These are phyloP conservation scores for Leptinotarsa lineolata DNA, from an alignment of 1,140 invertebrate species.

Conservation along the genomic window DNA sequence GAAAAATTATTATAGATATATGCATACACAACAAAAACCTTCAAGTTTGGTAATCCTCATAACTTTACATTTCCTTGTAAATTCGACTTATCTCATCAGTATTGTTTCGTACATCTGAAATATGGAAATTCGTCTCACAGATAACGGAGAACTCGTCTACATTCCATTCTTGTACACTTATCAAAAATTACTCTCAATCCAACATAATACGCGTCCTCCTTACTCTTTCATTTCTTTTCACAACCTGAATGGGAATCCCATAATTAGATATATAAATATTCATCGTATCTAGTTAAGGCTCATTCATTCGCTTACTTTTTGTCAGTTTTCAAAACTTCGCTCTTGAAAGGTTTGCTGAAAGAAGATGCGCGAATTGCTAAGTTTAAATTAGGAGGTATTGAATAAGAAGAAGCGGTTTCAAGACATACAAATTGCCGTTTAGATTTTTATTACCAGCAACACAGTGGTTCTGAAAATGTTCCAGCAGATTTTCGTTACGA, in stretches of 20 bases:
- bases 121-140: no score
- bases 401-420: constrained; percentile 36
- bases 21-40: no score
- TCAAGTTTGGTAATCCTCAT: no score
- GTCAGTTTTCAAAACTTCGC: constrained; percentile 35
- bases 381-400: constrained; percentile 41
- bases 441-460: constrained; percentile 34
- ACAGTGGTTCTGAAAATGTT: no score
- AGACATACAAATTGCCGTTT: constrained; percentile 35
- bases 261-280: constrained; percentile 36
- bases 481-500: no score
- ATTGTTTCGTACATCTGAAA: no score
- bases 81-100: no score
- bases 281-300: constrained; percentile 33
- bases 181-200: neutral
- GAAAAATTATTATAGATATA: no score
- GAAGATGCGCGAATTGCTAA: constrained; percentile 32
- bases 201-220: neutral
- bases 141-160: no score
- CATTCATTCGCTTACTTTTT: constrained; percentile 33
- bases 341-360: constrained; percentile 35
- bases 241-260: constrained; percentile 15
- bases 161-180: no score
- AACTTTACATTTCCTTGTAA: no score
- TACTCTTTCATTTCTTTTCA: constrained; percentile 12